Evolutionary conservation across 2,113 vertebrate species (phyloP), one percentile per base, ranked within the genome.

Genomic region (Tylochromis polylepis): DNA sequence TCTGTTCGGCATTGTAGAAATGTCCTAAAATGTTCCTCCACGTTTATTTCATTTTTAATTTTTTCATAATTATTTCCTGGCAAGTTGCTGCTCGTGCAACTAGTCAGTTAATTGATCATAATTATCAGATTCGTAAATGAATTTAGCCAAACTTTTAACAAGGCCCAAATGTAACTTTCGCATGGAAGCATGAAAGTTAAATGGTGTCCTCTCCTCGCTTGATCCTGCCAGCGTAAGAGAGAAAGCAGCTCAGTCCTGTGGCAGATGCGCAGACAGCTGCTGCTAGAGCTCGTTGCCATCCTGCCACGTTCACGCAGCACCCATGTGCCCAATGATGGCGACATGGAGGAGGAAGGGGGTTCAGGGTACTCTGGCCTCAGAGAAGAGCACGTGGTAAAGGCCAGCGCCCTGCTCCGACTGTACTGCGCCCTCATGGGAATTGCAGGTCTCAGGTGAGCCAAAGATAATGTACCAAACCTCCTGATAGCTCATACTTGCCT

Each of bases 371-470:
- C 98, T 0, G 98, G 97, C 29, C 97, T 99, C 82, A 97, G 97
- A 90, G 99, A 99, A 88, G 98, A 99, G 90, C 97, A 99, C 3
- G 99, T 99, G 5, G 98, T 99, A 91, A 99, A 99, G 95, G 99
- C 98, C 94, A 99, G 98, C 5, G 98, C 98, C 1, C 90, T 99
- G 94, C 95, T 99, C 27, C 95, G 99, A 2, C 97, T 99, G 20
- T 99, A 99, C 94, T 99, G 98, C 11, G 98, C 98, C 10, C 96
- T 99, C 85, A 99, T 99, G 98, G 99, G 99, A 67, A 99, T 99
- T 5, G 98, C 99, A 43, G 98, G 98, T 12, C 97, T 99, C 94
- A 98, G 99, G 99, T 99, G 96, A 87, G 91, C 60, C 18, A 15
- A 11, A 72, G 27, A 16, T 12, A 18, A 55, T 6, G 24, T 34